A percentile compares a stretch with the other conserved stretches of the same genome.
Evolutionary conservation across 2,797 vertebrate species (phyloP).

Genomic region (Lerista edwardsae): DNA sequence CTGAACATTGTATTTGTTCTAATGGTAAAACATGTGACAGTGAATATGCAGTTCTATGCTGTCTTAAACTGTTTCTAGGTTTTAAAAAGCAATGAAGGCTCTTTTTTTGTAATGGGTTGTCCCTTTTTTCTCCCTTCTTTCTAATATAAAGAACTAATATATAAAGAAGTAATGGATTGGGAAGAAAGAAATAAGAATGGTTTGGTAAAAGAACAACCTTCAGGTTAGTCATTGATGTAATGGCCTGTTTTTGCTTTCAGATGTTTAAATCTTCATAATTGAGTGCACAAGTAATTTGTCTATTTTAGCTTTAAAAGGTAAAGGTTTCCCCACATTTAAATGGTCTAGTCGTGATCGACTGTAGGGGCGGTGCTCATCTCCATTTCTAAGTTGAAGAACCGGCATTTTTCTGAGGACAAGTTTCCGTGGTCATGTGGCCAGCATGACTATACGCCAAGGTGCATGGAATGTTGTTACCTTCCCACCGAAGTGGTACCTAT

Average conservation of each 20-base stretch:
- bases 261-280: not conserved
- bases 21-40: not conserved
- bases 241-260: constrained; percentile 26
- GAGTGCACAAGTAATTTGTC: no score
- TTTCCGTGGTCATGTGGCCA: no score
- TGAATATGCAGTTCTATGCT: not conserved
- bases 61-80: not conserved
- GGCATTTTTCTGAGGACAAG: no score
- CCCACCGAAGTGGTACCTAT: no score
- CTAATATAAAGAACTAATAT: constrained; percentile 91
- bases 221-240: constrained; percentile 85
- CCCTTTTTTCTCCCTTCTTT: not conserved
- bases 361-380: no score
- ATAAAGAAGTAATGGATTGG: constrained; percentile 98
- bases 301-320: not conserved
- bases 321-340: no score
- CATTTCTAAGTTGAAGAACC: no score
- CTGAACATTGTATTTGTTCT: not conserved
- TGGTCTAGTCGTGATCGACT: no score
- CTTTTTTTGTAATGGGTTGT: not conserved
- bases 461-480: no score
- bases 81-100: not conserved
- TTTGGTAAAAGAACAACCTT: constrained; percentile 92
- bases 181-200: constrained; percentile 98
- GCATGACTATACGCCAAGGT: no score